Conservation (phyloP, 2,797 vertebrate species). For the Heliangelus exortis region DNA sequence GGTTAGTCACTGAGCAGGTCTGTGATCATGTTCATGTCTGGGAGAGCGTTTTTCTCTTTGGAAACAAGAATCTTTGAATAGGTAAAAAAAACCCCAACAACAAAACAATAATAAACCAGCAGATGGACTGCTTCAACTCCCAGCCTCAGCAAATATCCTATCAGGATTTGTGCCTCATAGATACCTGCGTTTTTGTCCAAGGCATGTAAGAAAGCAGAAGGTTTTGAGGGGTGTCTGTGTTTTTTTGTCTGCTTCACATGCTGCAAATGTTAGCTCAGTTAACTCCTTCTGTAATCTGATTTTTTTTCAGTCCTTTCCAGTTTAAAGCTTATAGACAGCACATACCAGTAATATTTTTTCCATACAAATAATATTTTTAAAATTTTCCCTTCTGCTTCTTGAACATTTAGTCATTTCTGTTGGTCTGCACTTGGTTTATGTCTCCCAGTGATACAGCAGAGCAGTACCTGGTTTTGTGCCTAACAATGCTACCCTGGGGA, state of each 20-base stretch:
- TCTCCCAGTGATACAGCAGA: background rate
- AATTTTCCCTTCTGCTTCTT: background rate
- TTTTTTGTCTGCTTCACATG: background rate
- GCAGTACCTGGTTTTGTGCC: background rate
- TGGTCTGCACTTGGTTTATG: background rate
- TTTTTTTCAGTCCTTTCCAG: background rate
- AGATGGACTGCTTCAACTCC: background rate
- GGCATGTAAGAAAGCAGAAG: background rate
- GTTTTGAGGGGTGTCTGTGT: background rate
- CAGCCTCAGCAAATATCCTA: background rate
- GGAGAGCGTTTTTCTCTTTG: background rate
- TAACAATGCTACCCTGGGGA: background rate
- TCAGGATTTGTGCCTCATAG: background rate
- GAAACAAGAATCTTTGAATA: background rate
- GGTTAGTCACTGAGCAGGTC: background rate
- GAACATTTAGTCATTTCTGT: background rate
- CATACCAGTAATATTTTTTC: background rate
- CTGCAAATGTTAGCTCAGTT: background rate
- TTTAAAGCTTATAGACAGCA: background rate
- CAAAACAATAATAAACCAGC: background rate
- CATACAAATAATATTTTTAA: background rate
- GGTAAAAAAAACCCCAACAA: background rate
- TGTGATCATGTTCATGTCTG: background rate
- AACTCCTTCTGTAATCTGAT: background rate
- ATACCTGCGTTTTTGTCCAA: background rate